Evolutionary conservation across 2,113 vertebrate species (phyloP), one percentile per base, ranked within the genome.

Genomic region (Nettapus auritus): DNA sequence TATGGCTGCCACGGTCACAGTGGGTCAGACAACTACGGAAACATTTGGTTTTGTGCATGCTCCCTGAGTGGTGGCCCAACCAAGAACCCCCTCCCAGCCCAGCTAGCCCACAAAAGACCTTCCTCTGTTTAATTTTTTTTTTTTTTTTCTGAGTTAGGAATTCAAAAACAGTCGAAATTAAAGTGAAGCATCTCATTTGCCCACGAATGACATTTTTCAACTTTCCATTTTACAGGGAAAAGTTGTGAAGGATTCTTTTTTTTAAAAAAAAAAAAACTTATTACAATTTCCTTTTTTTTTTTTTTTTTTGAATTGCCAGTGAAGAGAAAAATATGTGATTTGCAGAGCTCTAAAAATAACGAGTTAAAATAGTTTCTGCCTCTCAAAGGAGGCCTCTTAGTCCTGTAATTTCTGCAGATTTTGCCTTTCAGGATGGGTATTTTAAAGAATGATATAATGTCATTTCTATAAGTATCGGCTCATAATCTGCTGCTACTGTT

Each of bases 291-390:
- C 82, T 50, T 12, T 77, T 80, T 75, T 80, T 75, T 56, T 73
- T 89, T 62, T 82, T 84, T 95, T 97, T 86, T 75, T 91, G 34
- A 92, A 94, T 95, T 95, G 93, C 94, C 67, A 95, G 50, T 42
- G 91, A 97, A 82, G 77, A 96, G 94, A 90, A 97, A 96, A 95
- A 95, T 89, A 95, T 69, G 84, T 94, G 95, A 96, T 95, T 94
- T 95, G 78, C 91, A 96, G 81, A 93, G 91, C 89, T 95, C 93
- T 97, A 95, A 97, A 97, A 95, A 97, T 96, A 97, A 92, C 70
- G 13, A 96, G 83, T 96, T 96, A 94, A 96, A 97, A 96, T 92
- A 96, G 94, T 96, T 96, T 90, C 93, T 95, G 92, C 90, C 75
- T 97, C 93, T 96, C 93, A 96, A 90, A 94, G 90, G 74, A 95